Evolutionary conservation across 2,888 invertebrate species (phyloP), one percentile per base, ranked within the genome.

Genomic region (Onthophagus sagittarius): DNA sequence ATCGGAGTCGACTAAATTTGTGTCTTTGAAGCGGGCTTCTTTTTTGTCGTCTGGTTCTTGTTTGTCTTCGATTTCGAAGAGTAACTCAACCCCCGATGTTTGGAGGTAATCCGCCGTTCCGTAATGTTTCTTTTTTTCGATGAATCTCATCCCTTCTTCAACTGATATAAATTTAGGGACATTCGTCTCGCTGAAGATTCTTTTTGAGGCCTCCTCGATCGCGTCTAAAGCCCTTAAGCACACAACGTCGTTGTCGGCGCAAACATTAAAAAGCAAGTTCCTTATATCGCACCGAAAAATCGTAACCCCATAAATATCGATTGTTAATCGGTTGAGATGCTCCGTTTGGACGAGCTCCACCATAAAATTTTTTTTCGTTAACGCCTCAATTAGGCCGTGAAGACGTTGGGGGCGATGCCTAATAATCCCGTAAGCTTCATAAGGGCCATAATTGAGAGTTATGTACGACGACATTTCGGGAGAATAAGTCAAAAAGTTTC

Each of bases 371-470:
- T 72, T 65, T 13, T 71, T 69, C 39, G 71, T 73, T 70, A 79
- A 67, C 13, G 7, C 39, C 5, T 39, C 32, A 71, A 79, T 71
- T 23, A 83, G 71, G 23, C 83, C 84, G 62, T 78, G 75, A 32
- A 84, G 73, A 73, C 81, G 80, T 73, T 83, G 83, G 13, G 80
- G 76, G 74, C 81, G 80, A 74, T 85, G 83, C 64, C 78, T 77
- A 62, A 84, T 81, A 11, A 82, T 74, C 4, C 84, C 84, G 76
- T 83, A 77, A 3, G 81, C 76, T 75, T 81, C 80, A 69, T 84
- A 84, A 6, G 83, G 83, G 0, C 84, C 84, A 73, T 82, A 84
- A 73, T 77, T 76, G 33, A 85, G 78, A 76, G 76, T 81, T n/a
- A 83, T 31, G 31, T 67, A 72, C 13, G 74, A 72, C 71, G 74